Base-by-base conservation (phyloP, 2,888 invertebrate species). In the Girardia tigrina region DNA sequence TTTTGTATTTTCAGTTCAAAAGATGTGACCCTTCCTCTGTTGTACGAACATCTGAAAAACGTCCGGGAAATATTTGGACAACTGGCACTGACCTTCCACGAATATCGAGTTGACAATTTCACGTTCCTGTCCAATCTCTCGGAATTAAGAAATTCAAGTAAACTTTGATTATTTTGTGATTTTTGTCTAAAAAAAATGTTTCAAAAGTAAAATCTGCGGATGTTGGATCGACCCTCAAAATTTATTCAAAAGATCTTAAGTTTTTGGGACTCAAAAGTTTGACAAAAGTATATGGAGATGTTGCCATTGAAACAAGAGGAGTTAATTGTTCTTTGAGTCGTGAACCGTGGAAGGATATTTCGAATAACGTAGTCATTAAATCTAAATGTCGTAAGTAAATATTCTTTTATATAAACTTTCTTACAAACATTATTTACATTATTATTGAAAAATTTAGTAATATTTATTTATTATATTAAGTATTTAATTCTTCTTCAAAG, bases 11-110 rank as follows among this genome's bases (percentile, higher is more conserved):
- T 4, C n/a, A 56, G 56, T 56, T 2, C n/a, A 56, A 8, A 56
- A 8, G 56, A n/a, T 20, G 56, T 56, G 6, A 56, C 56, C 4
- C 6, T 56, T 56, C 56, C 56, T 12, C n/a, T 56, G n/a, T 23
- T 56, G n/a, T 16, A 56, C 56, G 8, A 56, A n/a, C 56, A 56
- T 56, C n/a, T 56, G n/a, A 56, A 56, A 56, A 56, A 56, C n/a
- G 56, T 56, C 2, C 56, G 56, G 4, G 56, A 56, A 56, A 56
- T 56, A 8, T 12, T 56, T 16, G 56, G 56, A 4, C 56, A 12
- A 16, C 23, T 56, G n/a, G 4, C 56, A 2, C 23, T 56, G n/a
- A n/a, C n/a, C n/a, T 4, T n/a, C 23, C 23, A 20, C 4, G 2
- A 4, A 56, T 20, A n/a, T 2, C n/a, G n/a, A 56, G n/a, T 56